phyloP scores from a whole-genome alignment of 2,797 vertebrate species.

The Helostoma temminkii region DNA sequence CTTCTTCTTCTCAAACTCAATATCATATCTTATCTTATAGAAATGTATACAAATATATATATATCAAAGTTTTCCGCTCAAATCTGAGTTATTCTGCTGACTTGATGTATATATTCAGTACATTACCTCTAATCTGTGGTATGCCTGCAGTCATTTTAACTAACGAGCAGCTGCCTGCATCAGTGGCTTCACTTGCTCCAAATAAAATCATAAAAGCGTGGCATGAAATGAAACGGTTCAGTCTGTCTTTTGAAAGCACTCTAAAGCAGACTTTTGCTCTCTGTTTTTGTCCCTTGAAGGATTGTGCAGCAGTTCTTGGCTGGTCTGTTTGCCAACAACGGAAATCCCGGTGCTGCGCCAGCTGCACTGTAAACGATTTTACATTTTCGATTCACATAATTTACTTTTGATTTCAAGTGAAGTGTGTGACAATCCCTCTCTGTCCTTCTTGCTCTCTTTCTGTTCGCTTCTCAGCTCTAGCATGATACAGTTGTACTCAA shows the following conservation, averaged over 20 bases:
- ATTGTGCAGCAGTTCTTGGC: conserved; percentile 91
- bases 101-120: too few relatives aligned
- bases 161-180: conserved; percentile 8
- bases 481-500: conserved; percentile 92
- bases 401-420: conserved; percentile 46
- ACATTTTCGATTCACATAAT: conserved; percentile 37
- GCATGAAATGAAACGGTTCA: conserved; percentile 6
- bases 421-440: not conserved
- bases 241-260: conserved; percentile 23
- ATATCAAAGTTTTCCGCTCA: too few relatives aligned
- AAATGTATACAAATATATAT: too few relatives aligned
- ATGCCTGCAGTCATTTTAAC: not conserved
- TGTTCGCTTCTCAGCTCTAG: conserved; percentile 80
- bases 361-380: conserved; percentile 86
- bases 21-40: too few relatives aligned
- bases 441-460: conserved; percentile 1
- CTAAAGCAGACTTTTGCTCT: conserved; percentile 34
- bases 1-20: too few relatives aligned
- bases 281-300: conserved; percentile 71
- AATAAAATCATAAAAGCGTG: not conserved
- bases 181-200: conserved; percentile 4
- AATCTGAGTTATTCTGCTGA: too few relatives aligned
- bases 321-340: conserved; percentile 83
- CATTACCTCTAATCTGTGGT: not conserved
- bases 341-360: conserved; percentile 83